Evolutionary conservation across 2,797 vertebrate genomes (phyloP), one percentile per base, ranked within the genome.

Genomic region (Borostomias antarcticus): DNA sequence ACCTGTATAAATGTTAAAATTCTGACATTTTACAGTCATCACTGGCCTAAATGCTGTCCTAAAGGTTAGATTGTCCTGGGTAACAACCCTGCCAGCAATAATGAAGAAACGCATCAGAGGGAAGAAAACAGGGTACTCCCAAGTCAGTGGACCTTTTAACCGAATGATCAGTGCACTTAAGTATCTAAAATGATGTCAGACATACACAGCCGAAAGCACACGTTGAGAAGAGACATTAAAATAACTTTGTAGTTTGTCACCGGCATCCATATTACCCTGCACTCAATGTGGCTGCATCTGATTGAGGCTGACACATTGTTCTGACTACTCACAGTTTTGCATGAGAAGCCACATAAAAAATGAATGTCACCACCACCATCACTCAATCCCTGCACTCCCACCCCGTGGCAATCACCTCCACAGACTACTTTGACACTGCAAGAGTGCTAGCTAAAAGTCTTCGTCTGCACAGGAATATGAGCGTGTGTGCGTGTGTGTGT

Each of bases 281-380:
- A 60, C 73, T 51, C 29, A 63, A 53, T 54, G 33, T 19, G 58
- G 45, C 60, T 57, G 69, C 62, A 64, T 63, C 69, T 54, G 50
- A 8, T 32, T 52, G 25, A 21, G 47, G 67, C 54, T 73, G 66
- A 63, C 60, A 32, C 33, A 52, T 33, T 32, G 30, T 30, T 45
- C 37, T 29, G 58, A 70, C 21, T 67, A n/a, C 47, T 56, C 9
- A 37, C 19, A 57, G 59, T 69, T 70, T 61, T 33, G 58, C 62
- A 70, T 53, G 47, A 75, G 51, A 58, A 66, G 61, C 72, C 80
- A 73, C 72, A 76, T 66, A 74, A 69, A 56, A 30, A 29, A 62
- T 5, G 21, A 75, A 76, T 75, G 73, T 70, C 69, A 74, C 61
- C 70, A 69, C 72, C 71, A 72, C 69, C 70, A 69, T 73, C 71